Base-by-base conservation (phyloP, 35 echinoderm and acorn worm genomes). In the Stichopus chloronotus region DNA sequence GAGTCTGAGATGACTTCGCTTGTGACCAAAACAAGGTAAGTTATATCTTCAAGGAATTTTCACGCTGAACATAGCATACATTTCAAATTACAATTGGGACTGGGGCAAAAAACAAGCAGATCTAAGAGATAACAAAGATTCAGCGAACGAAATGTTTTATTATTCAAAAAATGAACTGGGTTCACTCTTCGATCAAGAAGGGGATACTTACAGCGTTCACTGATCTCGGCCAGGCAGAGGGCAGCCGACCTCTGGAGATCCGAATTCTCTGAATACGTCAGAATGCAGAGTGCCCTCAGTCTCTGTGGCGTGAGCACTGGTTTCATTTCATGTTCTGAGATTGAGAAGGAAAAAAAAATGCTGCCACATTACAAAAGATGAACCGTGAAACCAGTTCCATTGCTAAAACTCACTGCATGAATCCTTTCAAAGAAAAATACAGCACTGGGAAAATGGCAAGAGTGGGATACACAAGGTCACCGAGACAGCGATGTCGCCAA, bases 161-260 rank as follows among this genome's bases (percentile, higher is more conserved):
- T 43, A 43, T 43, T 43, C 1, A 43, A 43, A 43, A 43, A 43
- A 43, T 43, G 30, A 43, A 43, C 30, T 43, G 30, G 30, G 30
- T 43, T 43, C 3, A 43, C 30, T 43, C 30, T 43, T 3, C 30
- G n/a, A 43, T 43, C 1, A 43, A 43, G 30, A 61, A 61, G 8
- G 6, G 0, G 19, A 82, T 57, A 92, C 97, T 99, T 94, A 99
- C 97, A 87, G 92, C 95, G 94, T 93, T 99, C 97, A 68, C 97
- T 99, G 76, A 99, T 96, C 59, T 99, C 97, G 10, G 97, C 97
- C 60, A 96, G 54, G 71, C 97, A 99, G 8, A 99, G 78, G 11
- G 97, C 97, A 57, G 97, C 97, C 12, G 97, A 99, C 55, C 97
- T 92, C 71, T 99, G 95, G 5, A 99, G 84, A 58, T 99, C 97